Conservation (phyloP, 2,113 vertebrate species). For the Mastomys coucha region DNA sequence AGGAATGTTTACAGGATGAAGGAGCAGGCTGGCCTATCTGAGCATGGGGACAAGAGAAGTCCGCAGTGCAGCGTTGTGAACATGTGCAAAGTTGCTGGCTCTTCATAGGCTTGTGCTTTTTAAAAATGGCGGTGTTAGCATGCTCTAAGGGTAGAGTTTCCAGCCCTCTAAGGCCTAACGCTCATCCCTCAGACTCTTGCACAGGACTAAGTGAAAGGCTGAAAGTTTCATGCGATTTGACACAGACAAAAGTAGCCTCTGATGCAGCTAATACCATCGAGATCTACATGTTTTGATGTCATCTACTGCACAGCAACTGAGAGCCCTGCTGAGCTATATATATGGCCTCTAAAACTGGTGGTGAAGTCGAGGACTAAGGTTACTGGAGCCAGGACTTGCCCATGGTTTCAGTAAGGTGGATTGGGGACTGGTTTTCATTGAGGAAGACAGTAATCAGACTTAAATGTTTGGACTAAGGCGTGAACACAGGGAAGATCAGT, state of each 20-base stretch:
- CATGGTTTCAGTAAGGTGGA: not conserved
- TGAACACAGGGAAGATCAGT: not conserved
- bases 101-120: not conserved
- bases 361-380: not conserved
- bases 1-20: not conserved
- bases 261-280: too few relatives aligned
- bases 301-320: not conserved
- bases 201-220: not conserved
- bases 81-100: not conserved
- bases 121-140: not conserved
- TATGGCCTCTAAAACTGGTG: not conserved
- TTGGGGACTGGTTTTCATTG: not conserved
- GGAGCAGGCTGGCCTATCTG: not conserved
- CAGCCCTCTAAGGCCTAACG: not conserved
- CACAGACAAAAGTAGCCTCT: not conserved
- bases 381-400: not conserved
- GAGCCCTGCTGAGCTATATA: not conserved
- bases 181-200: not conserved
- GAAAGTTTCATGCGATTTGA: not conserved
- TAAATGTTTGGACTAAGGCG: not conserved
- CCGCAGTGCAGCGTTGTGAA: not conserved
- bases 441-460: not conserved
- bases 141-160: not conserved
- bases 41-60: not conserved
- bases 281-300: not conserved